Evolutionary conservation across 2,888 invertebrate species (phyloP).

Genomic region (Lymantria monacha): DNA sequence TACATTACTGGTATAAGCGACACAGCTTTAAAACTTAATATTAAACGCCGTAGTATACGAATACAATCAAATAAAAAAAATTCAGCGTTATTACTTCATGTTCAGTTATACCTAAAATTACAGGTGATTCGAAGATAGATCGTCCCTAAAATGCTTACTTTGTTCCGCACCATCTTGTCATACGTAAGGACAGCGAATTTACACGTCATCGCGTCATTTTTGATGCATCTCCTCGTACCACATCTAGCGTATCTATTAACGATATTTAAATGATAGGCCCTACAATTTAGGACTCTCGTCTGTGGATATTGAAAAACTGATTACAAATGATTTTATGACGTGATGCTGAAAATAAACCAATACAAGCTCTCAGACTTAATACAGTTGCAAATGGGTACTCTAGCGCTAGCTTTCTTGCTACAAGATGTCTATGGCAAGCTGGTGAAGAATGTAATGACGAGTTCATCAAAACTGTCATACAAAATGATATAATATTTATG

Average conservation of each 20-base stretch:
- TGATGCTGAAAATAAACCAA: neutral
- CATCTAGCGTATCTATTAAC: constrained; percentile 19
- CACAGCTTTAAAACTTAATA: no score
- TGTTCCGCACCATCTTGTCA: no score
- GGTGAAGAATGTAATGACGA: neutral
- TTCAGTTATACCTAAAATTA: no score
- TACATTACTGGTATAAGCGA: no score
- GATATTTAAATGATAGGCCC: constrained; percentile 34
- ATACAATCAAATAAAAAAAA: no score
- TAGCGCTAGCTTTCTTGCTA: neutral
- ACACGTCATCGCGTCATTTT: constrained; percentile 18
- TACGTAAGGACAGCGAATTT: no score
- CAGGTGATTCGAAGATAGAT: no score
- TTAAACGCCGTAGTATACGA: no score
- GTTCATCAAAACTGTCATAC: neutral
- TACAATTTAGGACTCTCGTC: constrained; percentile 24
- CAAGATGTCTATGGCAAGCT: neutral
- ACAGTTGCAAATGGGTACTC: neutral
- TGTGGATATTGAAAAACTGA: constrained; percentile 1
- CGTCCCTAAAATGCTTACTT: no score
- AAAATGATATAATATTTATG: neutral
- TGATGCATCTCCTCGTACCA: constrained; percentile 13
- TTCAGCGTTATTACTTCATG: no score
- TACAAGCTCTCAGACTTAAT: neutral
- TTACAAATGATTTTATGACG: no score